A percentile compares a stretch with the other conserved stretches of the same genome.
phyloP scores from a whole-genome alignment of 2,113 vertebrate genomes.

The Paracanthobrama guichenoti region DNA sequence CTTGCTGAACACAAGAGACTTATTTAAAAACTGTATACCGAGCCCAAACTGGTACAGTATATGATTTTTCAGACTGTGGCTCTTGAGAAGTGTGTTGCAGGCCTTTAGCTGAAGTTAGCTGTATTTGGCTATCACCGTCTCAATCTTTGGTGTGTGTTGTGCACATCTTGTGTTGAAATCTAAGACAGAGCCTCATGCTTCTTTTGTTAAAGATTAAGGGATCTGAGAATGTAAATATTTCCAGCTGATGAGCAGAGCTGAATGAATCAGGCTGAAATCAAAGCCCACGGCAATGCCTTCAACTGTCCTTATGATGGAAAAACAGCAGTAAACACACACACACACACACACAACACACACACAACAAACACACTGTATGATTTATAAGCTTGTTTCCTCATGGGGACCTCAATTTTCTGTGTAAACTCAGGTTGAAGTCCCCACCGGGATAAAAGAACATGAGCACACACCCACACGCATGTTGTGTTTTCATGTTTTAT shows the following conservation, averaged over 20 bases:
- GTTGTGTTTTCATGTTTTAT: too few relatives aligned
- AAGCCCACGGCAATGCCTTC: not conserved
- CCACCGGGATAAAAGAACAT: too few relatives aligned
- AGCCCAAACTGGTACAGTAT: not conserved
- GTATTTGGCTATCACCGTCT: not conserved
- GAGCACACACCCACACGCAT: too few relatives aligned
- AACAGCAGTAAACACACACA: conserved; percentile 2
- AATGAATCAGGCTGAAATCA: conserved; percentile 1
- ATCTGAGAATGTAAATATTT: conserved; percentile 12
- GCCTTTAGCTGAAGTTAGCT: not conserved
- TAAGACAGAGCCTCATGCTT: conserved; percentile 25
- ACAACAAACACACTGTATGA: not conserved
- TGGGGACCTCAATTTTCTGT: too few relatives aligned
- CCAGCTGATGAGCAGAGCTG: not conserved
- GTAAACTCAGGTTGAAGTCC: too few relatives aligned
- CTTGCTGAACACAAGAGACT: not conserved
- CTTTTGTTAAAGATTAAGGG: not conserved
- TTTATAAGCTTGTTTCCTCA: too few relatives aligned
- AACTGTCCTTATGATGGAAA: not conserved
- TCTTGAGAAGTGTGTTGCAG: not conserved
- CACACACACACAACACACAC: not conserved
- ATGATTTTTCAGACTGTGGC: not conserved
- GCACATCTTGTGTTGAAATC: conserved; percentile 16
- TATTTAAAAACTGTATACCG: not conserved
- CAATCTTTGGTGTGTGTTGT: not conserved